Base-by-base conservation (phyloP, 1,140 invertebrate genomes). In the Pygmarrhopalites habei region DNA sequence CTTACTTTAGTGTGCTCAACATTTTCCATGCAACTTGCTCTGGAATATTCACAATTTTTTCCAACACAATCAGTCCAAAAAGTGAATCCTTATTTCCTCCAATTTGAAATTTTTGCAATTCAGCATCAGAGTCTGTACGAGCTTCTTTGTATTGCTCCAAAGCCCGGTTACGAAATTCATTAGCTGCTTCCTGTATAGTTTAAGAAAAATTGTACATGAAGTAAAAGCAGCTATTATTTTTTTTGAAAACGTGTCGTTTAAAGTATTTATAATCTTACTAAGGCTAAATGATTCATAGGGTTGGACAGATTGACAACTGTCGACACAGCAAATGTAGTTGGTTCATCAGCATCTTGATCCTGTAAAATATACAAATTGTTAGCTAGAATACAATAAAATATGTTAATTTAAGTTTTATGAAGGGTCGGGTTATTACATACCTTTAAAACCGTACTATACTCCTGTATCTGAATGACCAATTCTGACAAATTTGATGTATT, bases 41-140 rank as follows among this genome's bases (percentile, higher is more conserved):
- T 2, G 53, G 53, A 39, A 56, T 56, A 21, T 56, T 56, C 5
- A 56, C 35, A 19, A 56, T 21, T 56, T 56, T 56, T 39, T 56
- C 53, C 19, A 56, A 14, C 3, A 56, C 53, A 4, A 56, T 32
- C 15, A 56, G 23, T 35, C 53, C 53, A 41, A 56, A 35, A 23
- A 28, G 4, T 3, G 30, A 23, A 21, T 12, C 4, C 15, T 7
- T 39, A 3, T 39, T 23, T 4, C 4, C 14, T n/a, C 29, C 4
- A 56, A 35, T 39, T 39, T 30, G 12, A 23, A 56, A 56, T 4
- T 56, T 56, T 23, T 56, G 3, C 14, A 56, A 10, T 2, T 19
- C 30, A 3, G 32, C 53, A 7, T 2, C 10, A 19, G 25, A 5
- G 5, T 39, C 5, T 7, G 7, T 19, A 39, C 10, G 25, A 7